Evolutionary conservation across 2,113 vertebrate species (phyloP), one percentile per base, ranked within the genome.

Genomic region (Neofelis nebulosa): DNA sequence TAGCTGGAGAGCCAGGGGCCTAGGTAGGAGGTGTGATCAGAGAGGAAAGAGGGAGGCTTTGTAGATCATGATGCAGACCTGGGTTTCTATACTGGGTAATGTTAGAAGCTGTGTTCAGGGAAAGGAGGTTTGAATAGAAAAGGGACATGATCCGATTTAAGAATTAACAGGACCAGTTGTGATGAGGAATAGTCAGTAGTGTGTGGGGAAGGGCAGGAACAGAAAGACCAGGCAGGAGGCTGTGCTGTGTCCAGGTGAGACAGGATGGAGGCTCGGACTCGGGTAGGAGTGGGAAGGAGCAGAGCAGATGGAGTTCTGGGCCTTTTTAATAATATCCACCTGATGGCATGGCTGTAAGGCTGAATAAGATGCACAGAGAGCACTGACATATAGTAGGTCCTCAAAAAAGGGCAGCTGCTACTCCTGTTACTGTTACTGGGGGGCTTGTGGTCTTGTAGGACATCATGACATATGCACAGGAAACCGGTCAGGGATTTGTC

Each of bases 41-140:
- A 79, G 41, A 66, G 66, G 82, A 23, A 57, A 57, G 83, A 18
- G 50, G 78, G 16, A 79, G 27, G 36, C 45, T 89, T 76, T 31
- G 27, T 21, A 57, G 38, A 69, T 15, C 25, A 0, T 29, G 13
- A 23, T 23, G 1, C 21, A 61, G 41, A 41, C 48, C 48, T 80
- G 52, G 5, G 38, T 38, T 95, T 89, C 73, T 63, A 16, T 38
- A 65, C 52, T 92, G 76, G 61, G 50, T 83, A 50, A 18, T 41
- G 41, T 33, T 52, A 83, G n/a, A 83, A 79, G 66, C 61, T 25
- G 3, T 21, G 29, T 38, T 21, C 0, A 0, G 3, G 1, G 29
- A 23, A 38, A 31, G 2, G 21, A 50, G 10, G 3, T 65, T 81
- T 94, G 57, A n/a, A 10, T 27, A 45, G 63, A 57, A 50, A 78